Percentiles rank a stretch among this genome's conserved stretches.
Conservation (phyloP, 1,140 invertebrate species). For the Drosophila pachea region DNA sequence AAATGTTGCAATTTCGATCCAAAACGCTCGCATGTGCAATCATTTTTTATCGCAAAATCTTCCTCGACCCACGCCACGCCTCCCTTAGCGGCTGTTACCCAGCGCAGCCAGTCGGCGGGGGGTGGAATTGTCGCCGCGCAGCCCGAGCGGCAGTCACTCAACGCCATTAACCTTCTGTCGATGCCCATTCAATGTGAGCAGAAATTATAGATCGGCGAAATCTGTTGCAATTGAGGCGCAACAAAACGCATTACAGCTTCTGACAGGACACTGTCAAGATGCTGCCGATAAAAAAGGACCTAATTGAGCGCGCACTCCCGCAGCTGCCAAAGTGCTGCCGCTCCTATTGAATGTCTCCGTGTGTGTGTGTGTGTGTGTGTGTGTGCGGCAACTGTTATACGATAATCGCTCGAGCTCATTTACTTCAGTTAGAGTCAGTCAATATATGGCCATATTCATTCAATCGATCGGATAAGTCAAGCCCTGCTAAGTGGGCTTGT, state of each 20-base stretch:
- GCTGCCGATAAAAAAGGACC: constrained; percentile 26
- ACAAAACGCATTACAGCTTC: constrained; percentile 32
- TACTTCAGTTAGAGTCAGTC: background rate
- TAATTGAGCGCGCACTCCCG: background rate
- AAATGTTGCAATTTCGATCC: constrained; percentile 72
- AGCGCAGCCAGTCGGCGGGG: constrained; percentile 57
- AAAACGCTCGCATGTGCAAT: constrained; percentile 72
- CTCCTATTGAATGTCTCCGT: background rate
- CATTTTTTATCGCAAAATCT: constrained; percentile 73
- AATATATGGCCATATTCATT: no score
- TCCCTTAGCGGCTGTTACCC: constrained; percentile 55
- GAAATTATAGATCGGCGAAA: constrained; percentile 37
- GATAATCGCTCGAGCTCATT: background rate
- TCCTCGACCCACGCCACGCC: constrained; percentile 30
- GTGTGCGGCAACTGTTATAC: constrained; percentile 8
- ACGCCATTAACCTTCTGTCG: constrained; percentile 76
- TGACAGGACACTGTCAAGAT: constrained; percentile 31
- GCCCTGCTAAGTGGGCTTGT: no score
- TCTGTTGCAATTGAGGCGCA: constrained; percentile 65
- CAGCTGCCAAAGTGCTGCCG: no score
- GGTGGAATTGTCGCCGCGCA: constrained; percentile 67
- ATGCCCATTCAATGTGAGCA: constrained; percentile 61
- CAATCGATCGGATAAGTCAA: no score
- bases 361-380: background rate
- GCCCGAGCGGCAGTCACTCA: constrained; percentile 38